Percentiles rank a stretch among this genome's conserved stretches.
phyloP scores from a whole-genome alignment of 1,140 invertebrate species.

The Drosophila pseudoananassae region DNA sequence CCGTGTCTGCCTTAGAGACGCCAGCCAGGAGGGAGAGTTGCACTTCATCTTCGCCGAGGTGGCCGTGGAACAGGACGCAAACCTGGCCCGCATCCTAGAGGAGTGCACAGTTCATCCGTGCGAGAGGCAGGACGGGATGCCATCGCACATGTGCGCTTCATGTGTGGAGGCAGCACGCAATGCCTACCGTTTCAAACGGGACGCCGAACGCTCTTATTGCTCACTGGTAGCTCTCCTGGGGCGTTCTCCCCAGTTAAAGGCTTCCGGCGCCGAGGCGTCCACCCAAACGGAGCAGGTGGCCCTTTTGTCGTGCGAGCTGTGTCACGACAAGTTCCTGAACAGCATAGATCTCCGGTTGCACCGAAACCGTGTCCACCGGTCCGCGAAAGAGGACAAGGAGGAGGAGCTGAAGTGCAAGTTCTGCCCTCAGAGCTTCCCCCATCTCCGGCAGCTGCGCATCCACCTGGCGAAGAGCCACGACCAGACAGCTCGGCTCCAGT shows the following conservation, averaged over 20 bases:
- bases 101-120: constrained; percentile 74
- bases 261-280: constrained; percentile 44
- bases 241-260: constrained; percentile 25
- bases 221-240: constrained; percentile 56
- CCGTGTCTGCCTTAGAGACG: constrained; percentile 69
- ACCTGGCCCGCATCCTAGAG: constrained; percentile 67
- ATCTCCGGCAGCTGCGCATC: constrained; percentile 56
- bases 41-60: constrained; percentile 74
- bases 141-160: constrained; percentile 63
- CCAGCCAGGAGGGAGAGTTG: constrained; percentile 43
- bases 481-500: constrained; percentile 47
- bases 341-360: constrained; percentile 64
- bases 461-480: constrained; percentile 62
- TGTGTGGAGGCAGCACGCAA: constrained; percentile 64
- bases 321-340: constrained; percentile 67
- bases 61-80: constrained; percentile 58
- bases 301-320: constrained; percentile 70
- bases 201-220: constrained; percentile 69
- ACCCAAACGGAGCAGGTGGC: constrained; percentile 72
- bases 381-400: constrained; percentile 12
- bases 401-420: constrained; percentile 59
- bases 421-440: constrained; percentile 58
- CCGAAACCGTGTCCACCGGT: constrained; percentile 49
- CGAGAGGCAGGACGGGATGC: constrained; percentile 61
- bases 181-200: constrained; percentile 72